A percentile compares a stretch with the other conserved stretches of the same genome.
These are phyloP conservation scores for Hemicentrotus pulcherrimus DNA, from an alignment of 35 echinoderm and acorn worm species.

Conservation along the genomic window DNA sequence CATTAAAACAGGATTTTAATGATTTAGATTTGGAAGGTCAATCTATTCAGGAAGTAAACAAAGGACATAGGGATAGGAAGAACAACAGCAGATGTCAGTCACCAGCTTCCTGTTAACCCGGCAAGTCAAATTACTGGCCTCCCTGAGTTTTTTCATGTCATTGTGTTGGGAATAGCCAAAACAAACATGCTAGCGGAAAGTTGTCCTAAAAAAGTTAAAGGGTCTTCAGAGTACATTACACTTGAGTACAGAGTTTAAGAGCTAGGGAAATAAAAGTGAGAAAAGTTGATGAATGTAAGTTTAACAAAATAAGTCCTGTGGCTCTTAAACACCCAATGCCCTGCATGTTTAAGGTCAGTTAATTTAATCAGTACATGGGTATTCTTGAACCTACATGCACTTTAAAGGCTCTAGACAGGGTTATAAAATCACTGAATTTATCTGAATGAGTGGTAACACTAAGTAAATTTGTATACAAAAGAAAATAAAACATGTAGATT, in stretches of 20 bases:
- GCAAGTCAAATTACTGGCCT: background rate
- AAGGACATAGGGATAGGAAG: background rate
- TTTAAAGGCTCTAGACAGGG: background rate
- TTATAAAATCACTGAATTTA: background rate
- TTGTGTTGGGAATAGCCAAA: background rate
- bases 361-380: background rate
- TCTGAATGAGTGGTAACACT: too few relatives aligned
- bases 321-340: background rate
- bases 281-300: too few relatives aligned
- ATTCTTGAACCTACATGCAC: background rate
- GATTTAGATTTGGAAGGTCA: background rate
- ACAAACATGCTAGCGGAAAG: background rate
- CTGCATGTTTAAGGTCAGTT: background rate
- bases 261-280: too few relatives aligned
- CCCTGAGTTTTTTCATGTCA: background rate
- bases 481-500: too few relatives aligned
- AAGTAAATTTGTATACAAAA: too few relatives aligned
- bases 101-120: background rate
- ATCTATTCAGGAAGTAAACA: background rate
- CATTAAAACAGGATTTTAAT: background rate
- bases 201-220: background rate
- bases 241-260: background rate
- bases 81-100: conserved; percentile 1
- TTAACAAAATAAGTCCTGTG: background rate
- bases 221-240: background rate